Conservation (phyloP, 2,888 invertebrate species). For the Hoplodrina blanda region DNA sequence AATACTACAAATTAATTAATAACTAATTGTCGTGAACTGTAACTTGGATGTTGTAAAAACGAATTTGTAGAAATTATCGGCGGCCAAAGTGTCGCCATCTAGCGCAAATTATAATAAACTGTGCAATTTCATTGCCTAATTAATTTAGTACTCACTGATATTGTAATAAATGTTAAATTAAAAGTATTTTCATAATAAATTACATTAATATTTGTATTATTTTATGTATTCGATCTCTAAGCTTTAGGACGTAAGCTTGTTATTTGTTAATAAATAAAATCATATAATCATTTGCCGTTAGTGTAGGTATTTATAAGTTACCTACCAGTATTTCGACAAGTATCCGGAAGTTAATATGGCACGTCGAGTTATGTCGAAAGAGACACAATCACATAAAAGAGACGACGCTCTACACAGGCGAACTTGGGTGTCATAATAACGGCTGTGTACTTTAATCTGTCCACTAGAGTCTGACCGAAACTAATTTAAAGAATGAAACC, state of each 20-base stretch:
- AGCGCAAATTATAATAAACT: constrained; percentile 65
- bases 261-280: constrained; percentile 57
- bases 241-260: constrained; percentile 64
- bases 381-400: background rate
- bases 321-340: constrained; percentile 59
- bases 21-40: constrained; percentile 49
- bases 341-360: constrained; percentile 5
- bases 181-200: constrained; percentile 73
- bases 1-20: constrained; percentile 16
- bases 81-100: constrained; percentile 40
- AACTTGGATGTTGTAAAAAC: constrained; percentile 55
- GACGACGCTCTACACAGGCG: no score
- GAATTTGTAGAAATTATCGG: constrained; percentile 44
- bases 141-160: constrained; percentile 62
- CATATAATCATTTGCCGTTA: constrained; percentile 66
- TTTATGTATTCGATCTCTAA: constrained; percentile 69
- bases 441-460: constrained; percentile 4
- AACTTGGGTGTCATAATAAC: background rate
- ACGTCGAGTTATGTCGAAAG: constrained; percentile 5
- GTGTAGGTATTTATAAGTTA: constrained; percentile 62
- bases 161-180: constrained; percentile 69
- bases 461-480: background rate
- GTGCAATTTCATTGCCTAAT: constrained; percentile 68
- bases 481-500: no score
- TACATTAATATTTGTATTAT: constrained; percentile 58